Evolutionary conservation across 2,888 invertebrate species (phyloP), one percentile per base, ranked within the genome.

Genomic region (Drosophila phalerata): DNA sequence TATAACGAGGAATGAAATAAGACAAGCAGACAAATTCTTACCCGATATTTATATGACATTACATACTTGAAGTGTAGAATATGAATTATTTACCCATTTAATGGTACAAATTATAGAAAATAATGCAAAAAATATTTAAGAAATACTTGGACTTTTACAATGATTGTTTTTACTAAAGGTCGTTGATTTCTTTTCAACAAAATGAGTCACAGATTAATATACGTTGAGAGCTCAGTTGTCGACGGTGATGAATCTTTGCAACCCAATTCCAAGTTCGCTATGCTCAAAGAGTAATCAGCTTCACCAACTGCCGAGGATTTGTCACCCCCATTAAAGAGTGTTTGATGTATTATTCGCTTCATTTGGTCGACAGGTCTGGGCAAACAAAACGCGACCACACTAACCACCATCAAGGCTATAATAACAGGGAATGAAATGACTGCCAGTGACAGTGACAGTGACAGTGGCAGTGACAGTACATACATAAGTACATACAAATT

Each of bases 281-380:
- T 55, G 55, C 60, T 72, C 62, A 56, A 69, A 81, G 90, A 91
- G 92, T 91, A 93, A 93, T 92, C 92, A 93, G 72, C 67, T 64
- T 76, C 81, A 58, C 64, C 79, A 77, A 92, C 92, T 90, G 91
- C 90, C 90, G 88, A 80, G 90, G 88, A 91, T 91, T 91, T 92
- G 91, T 92, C 92, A 92, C 92, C 92, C 92, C 89, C 85, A 90
- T 89, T 91, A 84, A 90, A 83, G 86, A 91, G 89, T 92, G 92
- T 92, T 92, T 92, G 92, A 92, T 91, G 91, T 92, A 92, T 93
- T 93, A 93, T 93, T 92, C 91, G 93, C 92, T 92, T 93, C 92
- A 93, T 93, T 93, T 93, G 92, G 91, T 90, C 92, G 93, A 93
- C 92, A 93, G 92, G 92, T 92, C 92, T 90, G 91, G 84, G 91